A percentile compares a stretch with the other conserved stretches of the same genome.
Conservation (phyloP, 2,888 invertebrate genomes). For the Adela reaumurella region DNA sequence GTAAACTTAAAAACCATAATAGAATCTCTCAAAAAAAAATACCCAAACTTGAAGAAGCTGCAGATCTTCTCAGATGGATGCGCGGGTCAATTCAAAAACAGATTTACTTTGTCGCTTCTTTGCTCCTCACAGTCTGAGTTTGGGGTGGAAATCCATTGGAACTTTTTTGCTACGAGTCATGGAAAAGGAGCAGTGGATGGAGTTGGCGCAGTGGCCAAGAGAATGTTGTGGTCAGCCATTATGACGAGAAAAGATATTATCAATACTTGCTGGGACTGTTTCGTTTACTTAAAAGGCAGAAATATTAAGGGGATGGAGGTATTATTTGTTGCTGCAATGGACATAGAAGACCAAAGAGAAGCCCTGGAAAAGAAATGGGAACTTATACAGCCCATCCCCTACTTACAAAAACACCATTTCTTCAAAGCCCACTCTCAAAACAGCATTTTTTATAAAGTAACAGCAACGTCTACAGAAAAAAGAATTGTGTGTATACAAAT, state of each 20-base stretch:
- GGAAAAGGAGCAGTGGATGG: constrained; percentile 9
- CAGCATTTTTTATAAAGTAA: too few relatives aligned
- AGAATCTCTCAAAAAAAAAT: too few relatives aligned
- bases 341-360: constrained; percentile 1
- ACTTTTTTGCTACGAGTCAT: constrained; percentile 8
- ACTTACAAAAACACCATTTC: too few relatives aligned
- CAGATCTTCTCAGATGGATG: constrained; percentile 6
- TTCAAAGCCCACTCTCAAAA: too few relatives aligned
- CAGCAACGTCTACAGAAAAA: too few relatives aligned
- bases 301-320: not conserved
- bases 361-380: constrained; percentile 5
- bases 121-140: constrained; percentile 4
- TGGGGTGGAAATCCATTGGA: constrained; percentile 6
- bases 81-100: constrained; percentile 8
- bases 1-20: too few relatives aligned
- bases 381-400: too few relatives aligned
- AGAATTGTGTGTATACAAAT: too few relatives aligned
- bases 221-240: constrained; percentile 5
- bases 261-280: constrained; percentile 3
- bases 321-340: constrained; percentile 1
- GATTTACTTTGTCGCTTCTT: constrained; percentile 5
- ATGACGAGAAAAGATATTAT: constrained; percentile 3
- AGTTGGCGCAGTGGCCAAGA: constrained; percentile 5
- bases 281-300: constrained; percentile 3
- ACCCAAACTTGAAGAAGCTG: too few relatives aligned